A percentile compares a stretch with the other conserved stretches of the same genome.
Conservation (phyloP, 37 sponge, comb jelly and placozoan genomes). For the Agelas oroides region DNA sequence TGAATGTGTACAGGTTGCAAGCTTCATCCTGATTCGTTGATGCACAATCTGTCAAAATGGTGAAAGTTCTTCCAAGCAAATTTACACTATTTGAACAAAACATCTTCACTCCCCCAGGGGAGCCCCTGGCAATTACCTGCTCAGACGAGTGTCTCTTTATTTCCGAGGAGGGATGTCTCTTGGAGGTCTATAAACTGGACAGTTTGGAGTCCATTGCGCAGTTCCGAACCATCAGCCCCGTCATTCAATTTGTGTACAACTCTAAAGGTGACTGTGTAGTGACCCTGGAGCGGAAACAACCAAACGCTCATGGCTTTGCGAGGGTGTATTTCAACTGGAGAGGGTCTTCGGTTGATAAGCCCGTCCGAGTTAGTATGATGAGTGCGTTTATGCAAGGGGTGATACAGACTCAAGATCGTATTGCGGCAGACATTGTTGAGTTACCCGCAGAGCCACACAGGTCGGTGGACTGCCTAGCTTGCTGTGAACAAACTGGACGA, state of each 20-base stretch:
- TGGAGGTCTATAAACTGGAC: slow-evolving; percentile 54
- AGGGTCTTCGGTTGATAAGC: slow-evolving; percentile 40
- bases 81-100: slow-evolving; percentile 49
- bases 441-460: slow-evolving; percentile 30
- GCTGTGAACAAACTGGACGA: slow-evolving; percentile 47
- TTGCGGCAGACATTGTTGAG: slow-evolving; percentile 63
- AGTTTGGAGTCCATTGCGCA: slow-evolving; percentile 30
- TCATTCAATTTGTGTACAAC: slow-evolving; percentile 47
- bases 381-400: background rate
- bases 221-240: slow-evolving; percentile 63
- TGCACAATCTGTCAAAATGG: slow-evolving; percentile 21
- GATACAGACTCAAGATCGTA: background rate
- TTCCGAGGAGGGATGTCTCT: slow-evolving; percentile 49
- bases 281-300: slow-evolving; percentile 44
- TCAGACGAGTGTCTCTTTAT: slow-evolving; percentile 63
- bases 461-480: slow-evolving; percentile 44
- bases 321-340: slow-evolving; percentile 77
- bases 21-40: too few species aligned
- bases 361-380: slow-evolving; percentile 34
- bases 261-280: slow-evolving; percentile 58
- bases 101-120: slow-evolving; percentile 52
- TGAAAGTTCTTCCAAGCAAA: slow-evolving; percentile 56
- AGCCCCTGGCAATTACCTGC: slow-evolving; percentile 59
- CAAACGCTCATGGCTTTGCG: slow-evolving; percentile 28
- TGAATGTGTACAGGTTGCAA: too few species aligned